phyloP scores from a whole-genome alignment of 2,113 vertebrate genomes.

The Etheostoma cragini region DNA sequence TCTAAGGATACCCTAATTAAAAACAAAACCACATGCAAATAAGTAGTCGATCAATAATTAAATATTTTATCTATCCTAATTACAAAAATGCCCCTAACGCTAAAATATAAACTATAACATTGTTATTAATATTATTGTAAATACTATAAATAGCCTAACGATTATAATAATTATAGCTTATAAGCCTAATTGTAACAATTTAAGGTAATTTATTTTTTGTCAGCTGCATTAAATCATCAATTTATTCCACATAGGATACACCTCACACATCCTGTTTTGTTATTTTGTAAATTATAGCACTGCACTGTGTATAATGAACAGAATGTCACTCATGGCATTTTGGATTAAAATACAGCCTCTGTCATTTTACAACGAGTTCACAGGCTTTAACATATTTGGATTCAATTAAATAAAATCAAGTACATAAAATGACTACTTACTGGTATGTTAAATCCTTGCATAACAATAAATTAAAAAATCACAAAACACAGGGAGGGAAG shows the following conservation, averaged over 20 bases:
- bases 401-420: slow-evolving; percentile 41
- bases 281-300: slow-evolving; percentile 59
- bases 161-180: background rate
- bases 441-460: slow-evolving; percentile 88
- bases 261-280: slow-evolving; percentile 29
- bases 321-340: slow-evolving; percentile 36
- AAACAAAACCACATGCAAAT: slow-evolving; percentile 11
- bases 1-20: background rate
- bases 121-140: background rate
- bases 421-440: slow-evolving; percentile 85
- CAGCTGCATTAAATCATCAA: slow-evolving; percentile 17
- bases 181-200: background rate
- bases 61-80: background rate
- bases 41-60: background rate
- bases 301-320: slow-evolving; percentile 35
- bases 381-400: slow-evolving; percentile 47
- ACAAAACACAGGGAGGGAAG: slow-evolving; percentile 76
- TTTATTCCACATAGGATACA: slow-evolving; percentile 34
- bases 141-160: background rate
- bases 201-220: background rate
- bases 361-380: slow-evolving; percentile 19
- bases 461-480: slow-evolving; percentile 87
- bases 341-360: slow-evolving; percentile 24
- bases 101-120: background rate
- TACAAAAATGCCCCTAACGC: background rate